phyloP scores from a whole-genome alignment of 1,140 invertebrate species.

The Drosophila rhopaloa region DNA sequence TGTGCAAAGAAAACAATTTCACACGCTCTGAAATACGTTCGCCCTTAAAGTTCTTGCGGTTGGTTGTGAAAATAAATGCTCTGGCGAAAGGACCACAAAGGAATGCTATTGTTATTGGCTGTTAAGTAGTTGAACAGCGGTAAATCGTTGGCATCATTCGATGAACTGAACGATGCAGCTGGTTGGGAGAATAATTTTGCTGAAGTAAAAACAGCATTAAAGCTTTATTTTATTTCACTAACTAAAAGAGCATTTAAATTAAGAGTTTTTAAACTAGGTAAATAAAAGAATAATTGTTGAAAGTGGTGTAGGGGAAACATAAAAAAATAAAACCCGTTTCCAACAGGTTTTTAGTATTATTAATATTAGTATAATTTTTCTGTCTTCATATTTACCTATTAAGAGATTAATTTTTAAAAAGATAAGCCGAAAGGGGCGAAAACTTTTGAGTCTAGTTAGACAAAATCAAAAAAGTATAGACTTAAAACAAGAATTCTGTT shows the following conservation, averaged over 20 bases:
- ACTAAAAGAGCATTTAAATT: too few species aligned
- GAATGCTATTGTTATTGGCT: slow-evolving; percentile 33
- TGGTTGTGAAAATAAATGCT: background rate
- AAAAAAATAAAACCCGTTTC: too few species aligned
- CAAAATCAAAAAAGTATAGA: slow-evolving; percentile 29
- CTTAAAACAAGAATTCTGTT: slow-evolving; percentile 8
- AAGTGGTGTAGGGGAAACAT: too few species aligned
- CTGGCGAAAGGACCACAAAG: background rate
- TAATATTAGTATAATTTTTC: too few species aligned
- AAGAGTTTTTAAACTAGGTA: too few species aligned
- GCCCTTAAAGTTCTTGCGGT: slow-evolving; percentile 51
- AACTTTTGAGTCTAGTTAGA: too few species aligned
- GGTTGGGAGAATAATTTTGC: background rate
- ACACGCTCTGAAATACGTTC: slow-evolving; percentile 41
- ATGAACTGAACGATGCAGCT: background rate
- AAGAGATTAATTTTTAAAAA: too few species aligned
- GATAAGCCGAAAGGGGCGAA: too few species aligned
- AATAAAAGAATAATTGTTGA: too few species aligned
- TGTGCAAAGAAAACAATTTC: slow-evolving; percentile 7
- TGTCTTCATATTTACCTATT: too few species aligned
- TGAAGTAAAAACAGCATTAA: background rate
- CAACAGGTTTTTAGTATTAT: too few species aligned
- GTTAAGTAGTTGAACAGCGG: slow-evolving; percentile 13
- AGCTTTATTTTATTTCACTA: background rate
- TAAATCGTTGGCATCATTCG: slow-evolving; percentile 10